Evolutionary conservation across 2,797 vertebrate genomes (phyloP), one percentile per base, ranked within the genome.

Genomic region (Neostethus bicornis): DNA sequence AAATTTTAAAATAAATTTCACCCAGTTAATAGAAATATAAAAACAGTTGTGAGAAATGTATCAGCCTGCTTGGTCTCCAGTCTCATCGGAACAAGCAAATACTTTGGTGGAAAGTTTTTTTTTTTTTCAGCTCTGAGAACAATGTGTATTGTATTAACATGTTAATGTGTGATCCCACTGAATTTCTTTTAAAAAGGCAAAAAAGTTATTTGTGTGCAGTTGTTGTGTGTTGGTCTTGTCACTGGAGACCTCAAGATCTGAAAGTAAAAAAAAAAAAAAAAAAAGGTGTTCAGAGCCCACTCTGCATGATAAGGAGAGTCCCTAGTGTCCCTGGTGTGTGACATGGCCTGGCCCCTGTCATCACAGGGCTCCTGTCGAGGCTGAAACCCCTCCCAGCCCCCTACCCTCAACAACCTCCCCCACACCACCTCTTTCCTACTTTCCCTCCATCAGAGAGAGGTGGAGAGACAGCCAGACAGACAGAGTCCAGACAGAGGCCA

Each of bases 401-500:
- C n/a, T n/a, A n/a, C n/a, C n/a, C n/a, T n/a, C n/a, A 89, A 65
- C 84, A 80, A 70, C 44, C 78, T 73, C 71, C 66, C 42, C 60
- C 3, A 25, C 41, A 46, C 64, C 50, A 35, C 66, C 51, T 38
- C 59, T 53, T 60, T 29, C 44, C 66, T 63, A 70, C 52, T 66
- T 34, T 39, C 61, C 65, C 38, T 64, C 69, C 19, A n/a, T 31
- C 31, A 48, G 44, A 55, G 52, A 70, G 61, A 54, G 63, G 39
- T 52, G 55, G 64, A 20, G 51, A 66, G 82, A 64, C 59, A 67
- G 54, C 47, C 59, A 78, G 78, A 83, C 59, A 83, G 85, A 81
- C 57, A 67, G 63, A 81, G 77, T 89, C 84, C 84, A 89, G 88
- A 92, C 93, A 89, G 69, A 70, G 77, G 72, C 90, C 94, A 94